phyloP scores from a whole-genome alignment of 2,797 vertebrate genomes.

The Ceryle rudis region DNA sequence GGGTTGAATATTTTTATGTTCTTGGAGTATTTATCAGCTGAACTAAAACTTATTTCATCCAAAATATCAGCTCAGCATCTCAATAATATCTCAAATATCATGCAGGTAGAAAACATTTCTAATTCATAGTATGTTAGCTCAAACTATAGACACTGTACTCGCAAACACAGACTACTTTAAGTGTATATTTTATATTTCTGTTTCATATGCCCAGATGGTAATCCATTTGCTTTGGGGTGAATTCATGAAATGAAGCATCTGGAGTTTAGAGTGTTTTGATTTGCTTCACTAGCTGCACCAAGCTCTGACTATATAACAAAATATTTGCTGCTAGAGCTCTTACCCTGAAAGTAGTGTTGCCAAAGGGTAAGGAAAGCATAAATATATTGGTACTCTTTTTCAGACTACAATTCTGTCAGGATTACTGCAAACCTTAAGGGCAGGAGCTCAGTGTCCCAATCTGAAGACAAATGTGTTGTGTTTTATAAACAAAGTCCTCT shows the following conservation, averaged over 20 bases:
- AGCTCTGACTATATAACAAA: slow-evolving; percentile 3
- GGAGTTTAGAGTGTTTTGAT: slow-evolving; percentile 44
- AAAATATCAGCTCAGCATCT: not conserved
- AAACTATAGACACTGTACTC: not conserved
- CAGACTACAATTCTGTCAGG: not conserved
- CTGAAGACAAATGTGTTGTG: not conserved
- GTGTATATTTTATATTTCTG: slow-evolving; percentile 8
- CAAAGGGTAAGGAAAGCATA: not conserved
- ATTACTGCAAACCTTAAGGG: not conserved
- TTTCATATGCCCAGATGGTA: slow-evolving; percentile 41
- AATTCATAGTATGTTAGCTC: not conserved
- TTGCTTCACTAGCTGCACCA: slow-evolving; percentile 44
- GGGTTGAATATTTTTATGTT: not conserved
- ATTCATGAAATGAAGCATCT: slow-evolving; percentile 54
- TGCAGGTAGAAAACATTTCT: not conserved
- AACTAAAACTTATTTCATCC: not conserved
- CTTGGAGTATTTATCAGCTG: slow-evolving; percentile 19
- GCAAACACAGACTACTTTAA: not conserved
- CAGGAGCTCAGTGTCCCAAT: not conserved
- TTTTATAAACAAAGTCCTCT: not conserved
- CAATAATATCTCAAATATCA: not conserved
- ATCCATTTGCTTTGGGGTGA: slow-evolving; percentile 45
- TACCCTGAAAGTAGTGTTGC: slow-evolving; percentile 22
- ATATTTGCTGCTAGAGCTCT: slow-evolving; percentile 17
- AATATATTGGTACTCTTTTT: not conserved